These are phyloP conservation scores for Cassiopea andromeda DNA, from an alignment of 30 jellyfish, hydroid and myxozoan species.

Conservation along the genomic window DNA sequence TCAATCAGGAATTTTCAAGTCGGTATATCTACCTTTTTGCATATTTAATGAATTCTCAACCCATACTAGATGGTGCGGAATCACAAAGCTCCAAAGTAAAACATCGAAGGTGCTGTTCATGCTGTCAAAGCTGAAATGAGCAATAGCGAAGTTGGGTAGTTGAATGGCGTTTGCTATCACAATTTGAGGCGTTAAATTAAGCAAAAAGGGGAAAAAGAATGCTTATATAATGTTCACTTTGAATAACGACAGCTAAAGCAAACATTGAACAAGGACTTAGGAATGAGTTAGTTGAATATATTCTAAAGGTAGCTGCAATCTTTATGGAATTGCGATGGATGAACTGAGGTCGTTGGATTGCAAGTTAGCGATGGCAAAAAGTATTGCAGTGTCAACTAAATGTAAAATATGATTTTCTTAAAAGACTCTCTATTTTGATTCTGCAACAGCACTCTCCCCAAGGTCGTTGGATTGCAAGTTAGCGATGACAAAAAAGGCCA, in stretches of 20 bases:
- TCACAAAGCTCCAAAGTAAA: constrained; percentile 40
- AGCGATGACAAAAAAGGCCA: no score
- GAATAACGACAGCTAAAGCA: constrained; percentile 1
- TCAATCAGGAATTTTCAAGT: neutral
- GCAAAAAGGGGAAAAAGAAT: constrained; percentile 8
- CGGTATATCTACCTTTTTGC: neutral
- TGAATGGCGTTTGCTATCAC: constrained; percentile 21
- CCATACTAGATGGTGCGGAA: constrained; percentile 38
- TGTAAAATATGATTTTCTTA: no score
- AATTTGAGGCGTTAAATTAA: constrained; percentile 14
- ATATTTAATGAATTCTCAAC: neutral
- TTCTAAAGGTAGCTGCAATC: constrained; percentile 41
- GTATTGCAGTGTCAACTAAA: no score
- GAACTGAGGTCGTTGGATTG: constrained; percentile 47
- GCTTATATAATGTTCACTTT: constrained; percentile 19
- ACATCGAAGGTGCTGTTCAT: constrained; percentile 55
- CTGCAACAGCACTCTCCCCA: no score
- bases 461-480: no score
- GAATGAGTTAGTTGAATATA: constrained; percentile 21
- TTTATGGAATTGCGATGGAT: constrained; percentile 37
- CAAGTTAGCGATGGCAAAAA: constrained; percentile 25
- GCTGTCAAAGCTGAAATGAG: constrained; percentile 42
- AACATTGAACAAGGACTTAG: neutral
- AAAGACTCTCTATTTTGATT: no score
- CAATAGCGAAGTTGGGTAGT: constrained; percentile 16